These are phyloP conservation scores for Hippopotamus amphibius DNA, from an alignment of 2,113 vertebrate species.

Conservation along the genomic window DNA sequence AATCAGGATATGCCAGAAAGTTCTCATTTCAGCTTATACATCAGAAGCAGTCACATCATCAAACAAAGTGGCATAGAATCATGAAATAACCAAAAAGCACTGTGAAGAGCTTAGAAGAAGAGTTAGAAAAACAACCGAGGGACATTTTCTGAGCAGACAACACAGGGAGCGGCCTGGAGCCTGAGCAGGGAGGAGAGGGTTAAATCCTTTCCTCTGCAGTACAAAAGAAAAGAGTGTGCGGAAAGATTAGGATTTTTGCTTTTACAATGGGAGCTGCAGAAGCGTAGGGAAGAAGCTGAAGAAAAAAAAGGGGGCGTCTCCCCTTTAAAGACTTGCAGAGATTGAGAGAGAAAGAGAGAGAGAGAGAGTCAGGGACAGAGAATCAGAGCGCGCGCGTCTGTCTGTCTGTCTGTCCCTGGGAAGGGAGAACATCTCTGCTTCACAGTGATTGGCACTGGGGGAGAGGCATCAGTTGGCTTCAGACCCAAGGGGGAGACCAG, in stretches of 20 bases:
- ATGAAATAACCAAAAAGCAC: constrained; percentile 18
- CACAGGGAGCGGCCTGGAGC: constrained; percentile 32
- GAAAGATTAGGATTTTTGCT: constrained; percentile 87
- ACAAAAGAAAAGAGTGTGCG: constrained; percentile 84
- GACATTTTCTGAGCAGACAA: constrained; percentile 52
- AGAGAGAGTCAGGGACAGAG: constrained; percentile 70
- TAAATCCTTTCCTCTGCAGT: constrained; percentile 81
- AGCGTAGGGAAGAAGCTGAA: constrained; percentile 82
- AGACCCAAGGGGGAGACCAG: constrained; percentile 65
- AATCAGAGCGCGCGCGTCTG: constrained; percentile 48
- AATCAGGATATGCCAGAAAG: constrained; percentile 55
- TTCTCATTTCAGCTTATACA: constrained; percentile 20
- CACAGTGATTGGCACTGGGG: constrained; percentile 64
- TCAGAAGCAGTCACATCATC: background rate
- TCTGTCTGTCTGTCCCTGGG: constrained; percentile 65
- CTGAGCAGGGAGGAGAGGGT: constrained; percentile 81
- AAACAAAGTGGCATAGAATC: constrained; percentile 36
- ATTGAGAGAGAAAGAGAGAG: constrained; percentile 72
- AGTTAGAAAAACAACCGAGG: constrained; percentile 10
- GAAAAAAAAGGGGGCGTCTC: constrained; percentile 83
- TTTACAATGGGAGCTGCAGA: constrained; percentile 84
- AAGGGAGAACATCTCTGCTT: constrained; percentile 71
- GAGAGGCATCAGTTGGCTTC: constrained; percentile 71
- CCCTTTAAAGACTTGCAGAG: constrained; percentile 82
- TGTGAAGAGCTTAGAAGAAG: constrained; percentile 19